These are phyloP conservation scores for Vultur gryphus DNA, from an alignment of 2,797 vertebrate genomes.

Conservation along the genomic window DNA sequence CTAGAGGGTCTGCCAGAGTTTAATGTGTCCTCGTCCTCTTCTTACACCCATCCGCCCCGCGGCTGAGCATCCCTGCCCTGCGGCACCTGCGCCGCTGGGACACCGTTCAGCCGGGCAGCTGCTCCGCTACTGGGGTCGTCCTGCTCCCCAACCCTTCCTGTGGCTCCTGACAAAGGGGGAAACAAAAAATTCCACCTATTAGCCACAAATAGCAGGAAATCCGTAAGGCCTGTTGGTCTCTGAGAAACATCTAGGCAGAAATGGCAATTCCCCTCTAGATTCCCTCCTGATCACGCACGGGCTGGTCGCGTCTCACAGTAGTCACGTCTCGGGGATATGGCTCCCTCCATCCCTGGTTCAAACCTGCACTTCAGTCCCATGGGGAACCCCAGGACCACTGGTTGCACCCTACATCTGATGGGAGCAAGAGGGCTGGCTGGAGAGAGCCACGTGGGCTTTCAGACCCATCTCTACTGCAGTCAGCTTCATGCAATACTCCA, in stretches of 20 bases:
- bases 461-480: not conserved
- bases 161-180: not conserved
- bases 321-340: accelerated
- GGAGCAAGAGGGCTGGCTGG: not conserved
- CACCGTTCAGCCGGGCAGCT: accelerated
- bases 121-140: not conserved
- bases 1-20: not conserved
- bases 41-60: accelerated
- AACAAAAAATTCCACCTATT: not conserved
- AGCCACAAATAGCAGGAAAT: not conserved
- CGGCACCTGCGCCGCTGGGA: accelerated
- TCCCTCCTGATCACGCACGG: not conserved
- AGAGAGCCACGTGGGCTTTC: not conserved
- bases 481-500: accelerated
- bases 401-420: not conserved
- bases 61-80: not conserved
- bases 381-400: not conserved
- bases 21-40: not conserved
- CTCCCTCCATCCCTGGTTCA: not conserved
- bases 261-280: not conserved
- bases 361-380: not conserved
- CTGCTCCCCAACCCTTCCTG: not conserved
- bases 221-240: not conserved
- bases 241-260: not conserved
- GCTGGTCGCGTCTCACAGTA: accelerated